A percentile compares a stretch with the other conserved stretches of the same genome.
phyloP scores from a whole-genome alignment of 2,113 vertebrate genomes.

The Poeciliopsis retropinna region DNA sequence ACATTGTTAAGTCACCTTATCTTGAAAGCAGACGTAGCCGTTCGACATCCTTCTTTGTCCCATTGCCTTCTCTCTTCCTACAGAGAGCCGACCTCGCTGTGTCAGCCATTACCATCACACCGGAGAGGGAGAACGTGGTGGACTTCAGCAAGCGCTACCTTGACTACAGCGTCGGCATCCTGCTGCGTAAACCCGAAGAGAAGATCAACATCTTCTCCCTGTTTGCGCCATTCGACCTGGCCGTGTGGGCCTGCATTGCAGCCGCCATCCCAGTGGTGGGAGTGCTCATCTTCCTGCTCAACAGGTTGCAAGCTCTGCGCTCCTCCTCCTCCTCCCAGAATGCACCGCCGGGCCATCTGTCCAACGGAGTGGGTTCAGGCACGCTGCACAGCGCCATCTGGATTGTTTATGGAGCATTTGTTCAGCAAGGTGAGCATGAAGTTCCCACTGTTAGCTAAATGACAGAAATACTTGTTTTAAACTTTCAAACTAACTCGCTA shows the following conservation, averaged over 20 bases:
- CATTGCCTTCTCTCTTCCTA: too few species aligned
- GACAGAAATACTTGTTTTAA: neutral
- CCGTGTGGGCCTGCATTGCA: constrained; percentile 96
- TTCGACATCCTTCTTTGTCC: neutral
- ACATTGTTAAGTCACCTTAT: too few species aligned
- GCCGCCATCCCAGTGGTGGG: constrained; percentile 93
- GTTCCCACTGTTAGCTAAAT: neutral
- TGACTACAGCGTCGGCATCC: constrained; percentile 96
- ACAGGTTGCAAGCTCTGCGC: constrained; percentile 89
- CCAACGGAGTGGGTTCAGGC: constrained; percentile 77
- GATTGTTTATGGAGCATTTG: constrained; percentile 96
- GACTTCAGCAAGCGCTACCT: constrained; percentile 99
- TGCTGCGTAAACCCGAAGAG: constrained; percentile 92
- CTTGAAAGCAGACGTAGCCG: too few species aligned
- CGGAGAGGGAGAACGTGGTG: constrained; percentile 93
- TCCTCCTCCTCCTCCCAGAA: constrained; percentile 71
- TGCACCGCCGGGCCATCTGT: constrained; percentile 66
- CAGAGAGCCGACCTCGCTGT: constrained; percentile 95
- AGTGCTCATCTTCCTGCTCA: constrained; percentile 94
- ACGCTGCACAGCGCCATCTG: constrained; percentile 95
- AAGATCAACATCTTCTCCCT: constrained; percentile 98
- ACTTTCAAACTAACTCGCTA: neutral
- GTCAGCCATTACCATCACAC: constrained; percentile 96
- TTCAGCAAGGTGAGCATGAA: constrained; percentile 89
- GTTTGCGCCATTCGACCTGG: constrained; percentile 94